phyloP scores from a whole-genome alignment of 1,140 invertebrate species.

The Pogonus chalceus region DNA sequence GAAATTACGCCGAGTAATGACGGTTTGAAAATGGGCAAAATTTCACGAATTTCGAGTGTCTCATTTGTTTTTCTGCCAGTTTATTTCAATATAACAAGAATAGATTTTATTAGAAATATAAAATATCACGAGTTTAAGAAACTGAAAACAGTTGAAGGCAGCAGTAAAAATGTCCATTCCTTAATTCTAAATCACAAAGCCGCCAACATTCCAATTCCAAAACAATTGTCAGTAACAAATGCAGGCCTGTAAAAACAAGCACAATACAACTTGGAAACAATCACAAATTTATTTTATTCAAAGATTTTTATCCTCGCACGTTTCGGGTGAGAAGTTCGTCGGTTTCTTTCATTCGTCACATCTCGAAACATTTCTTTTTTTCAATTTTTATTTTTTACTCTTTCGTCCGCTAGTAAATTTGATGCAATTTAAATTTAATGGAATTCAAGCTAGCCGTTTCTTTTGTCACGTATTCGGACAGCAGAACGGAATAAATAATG shows the following conservation, averaged over 20 bases:
- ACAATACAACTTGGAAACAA: not conserved
- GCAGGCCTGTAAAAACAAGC: constrained; percentile 1
- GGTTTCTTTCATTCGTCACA: not conserved
- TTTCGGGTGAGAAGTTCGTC: too few species aligned
- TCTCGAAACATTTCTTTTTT: not conserved
- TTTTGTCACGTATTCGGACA: constrained; percentile 1
- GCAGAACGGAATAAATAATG: not conserved
- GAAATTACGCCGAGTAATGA: too few species aligned
- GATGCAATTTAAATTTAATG: constrained; percentile 2
- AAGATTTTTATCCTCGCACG: not conserved
- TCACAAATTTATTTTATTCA: not conserved
- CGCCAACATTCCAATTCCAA: constrained; percentile 3
- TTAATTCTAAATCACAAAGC: too few species aligned
- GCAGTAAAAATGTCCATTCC: too few species aligned
- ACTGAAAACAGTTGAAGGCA: too few species aligned
- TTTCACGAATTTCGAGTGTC: too few species aligned
- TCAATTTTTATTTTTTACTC: too few species aligned
- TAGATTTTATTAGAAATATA: too few species aligned
- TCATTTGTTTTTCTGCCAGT: too few species aligned
- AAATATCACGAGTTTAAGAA: too few species aligned
- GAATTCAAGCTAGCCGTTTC: not conserved
- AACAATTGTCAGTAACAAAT: constrained; percentile 6
- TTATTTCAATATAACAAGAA: too few species aligned
- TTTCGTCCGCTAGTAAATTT: not conserved
- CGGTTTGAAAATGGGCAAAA: too few species aligned